A percentile compares a stretch with the other conserved stretches of the same genome.
Conservation (phyloP, 2,113 vertebrate genomes). For the Myxocyprinus asiaticus region DNA sequence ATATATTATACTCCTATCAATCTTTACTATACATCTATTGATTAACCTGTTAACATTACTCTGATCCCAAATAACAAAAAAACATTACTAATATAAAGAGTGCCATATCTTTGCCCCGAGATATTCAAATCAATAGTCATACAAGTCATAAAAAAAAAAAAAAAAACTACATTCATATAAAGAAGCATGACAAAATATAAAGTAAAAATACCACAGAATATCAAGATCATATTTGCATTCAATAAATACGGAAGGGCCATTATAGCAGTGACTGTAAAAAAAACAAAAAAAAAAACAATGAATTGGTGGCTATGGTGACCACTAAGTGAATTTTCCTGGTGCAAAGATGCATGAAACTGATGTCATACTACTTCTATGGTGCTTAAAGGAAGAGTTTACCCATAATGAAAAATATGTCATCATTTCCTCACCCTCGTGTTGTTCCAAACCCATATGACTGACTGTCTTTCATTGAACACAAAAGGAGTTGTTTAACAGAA, state of each 20-base stretch:
- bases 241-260: conserved; percentile 33
- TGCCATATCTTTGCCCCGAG: conserved; percentile 8
- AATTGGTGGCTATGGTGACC: neutral
- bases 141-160: neutral
- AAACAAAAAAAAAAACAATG: neutral
- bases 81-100: neutral
- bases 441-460: too few relatives aligned
- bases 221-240: conserved; percentile 33
- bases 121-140: conserved; percentile 16
- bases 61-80: neutral
- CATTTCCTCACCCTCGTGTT: too few relatives aligned
- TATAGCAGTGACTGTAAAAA: neutral
- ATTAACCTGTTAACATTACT: neutral
- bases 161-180: neutral
- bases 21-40: neutral
- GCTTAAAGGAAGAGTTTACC: too few relatives aligned
- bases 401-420: too few relatives aligned
- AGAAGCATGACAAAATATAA: neutral
- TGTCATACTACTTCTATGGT: neutral
- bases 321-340: neutral
- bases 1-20: neutral
- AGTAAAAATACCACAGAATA: conserved; percentile 26
- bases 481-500: too few relatives aligned
- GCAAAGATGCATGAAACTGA: conserved; percentile 5
- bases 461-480: too few relatives aligned